Base-by-base conservation (phyloP, 1,140 invertebrate species). In the Macrobrachium nipponense region DNA sequence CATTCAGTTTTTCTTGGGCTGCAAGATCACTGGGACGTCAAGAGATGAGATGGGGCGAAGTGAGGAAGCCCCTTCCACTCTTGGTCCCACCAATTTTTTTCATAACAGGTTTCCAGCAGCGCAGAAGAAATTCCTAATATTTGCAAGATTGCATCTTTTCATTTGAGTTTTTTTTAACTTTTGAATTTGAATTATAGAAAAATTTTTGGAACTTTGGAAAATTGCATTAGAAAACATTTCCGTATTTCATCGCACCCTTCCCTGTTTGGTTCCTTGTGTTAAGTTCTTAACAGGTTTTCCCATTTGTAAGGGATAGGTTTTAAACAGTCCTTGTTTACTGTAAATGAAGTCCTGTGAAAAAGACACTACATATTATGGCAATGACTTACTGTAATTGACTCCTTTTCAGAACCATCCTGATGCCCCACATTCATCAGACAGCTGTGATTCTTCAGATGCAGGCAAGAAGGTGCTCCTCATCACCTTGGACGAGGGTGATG, bases 381-480 rank as follows among this genome's bases (percentile, higher is more conserved):
- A 36, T 36, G 27, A 2, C 27, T 36, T 36, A 36, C 1, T 36
- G 27, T 58, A 59, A 20, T 79, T 23, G 23, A n/a, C 68, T 20
- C 58, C 14, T 82, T 36, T 75, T 0, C 84, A 86, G 84, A 86
- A 72, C 64, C 58, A 80, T 20, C 51, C 84, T n/a, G 64, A 80
- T n/a, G 20, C 68, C 14, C 60, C 84, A 18, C 77, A 80, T 11
- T 86, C 84, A 5, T 86, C 84, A 51, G 84, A 86, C n/a, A 86
- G 84, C 68, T 80, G 84, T 20, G 80, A 86, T 36, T 86, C 84
- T 8, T 80, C 84, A 20, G 84, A 86, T 79, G 77, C 77, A 11
- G 77, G 77, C 2, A 77, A 86, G n/a, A 86, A 86, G 66, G 80
- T 86, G 84, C 84, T 80, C 68, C 80, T 86, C 78, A 86, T 77